A percentile compares a stretch with the other conserved stretches of the same genome.
Conservation (phyloP, 23 tunicate species). For the Styela plicata region DNA sequence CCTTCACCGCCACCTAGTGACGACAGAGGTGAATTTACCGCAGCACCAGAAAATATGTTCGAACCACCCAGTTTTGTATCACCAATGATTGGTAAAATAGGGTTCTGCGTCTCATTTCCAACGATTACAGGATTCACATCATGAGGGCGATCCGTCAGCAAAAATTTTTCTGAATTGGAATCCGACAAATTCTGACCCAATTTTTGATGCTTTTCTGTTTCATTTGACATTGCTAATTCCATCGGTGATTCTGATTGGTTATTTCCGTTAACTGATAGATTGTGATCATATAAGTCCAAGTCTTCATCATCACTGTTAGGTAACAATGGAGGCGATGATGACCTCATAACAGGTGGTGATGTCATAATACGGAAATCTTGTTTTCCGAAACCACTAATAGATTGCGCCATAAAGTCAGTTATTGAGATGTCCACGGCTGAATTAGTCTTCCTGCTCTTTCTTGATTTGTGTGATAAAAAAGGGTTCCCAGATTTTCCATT, state of each 20-base stretch:
- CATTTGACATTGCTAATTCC: background rate
- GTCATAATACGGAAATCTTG: background rate
- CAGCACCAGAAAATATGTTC: background rate
- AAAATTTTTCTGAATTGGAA: background rate
- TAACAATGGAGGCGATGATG: background rate
- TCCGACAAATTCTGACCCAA: background rate
- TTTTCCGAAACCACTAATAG: slow-evolving; percentile 1
- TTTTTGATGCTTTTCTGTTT: background rate
- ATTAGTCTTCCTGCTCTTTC: background rate
- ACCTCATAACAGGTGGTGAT: background rate
- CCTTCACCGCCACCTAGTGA: background rate
- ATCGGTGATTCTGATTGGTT: background rate
- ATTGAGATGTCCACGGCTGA: background rate
- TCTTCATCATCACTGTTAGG: background rate
- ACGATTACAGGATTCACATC: background rate
- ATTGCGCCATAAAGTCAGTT: slow-evolving; percentile 6
- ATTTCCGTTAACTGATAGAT: background rate
- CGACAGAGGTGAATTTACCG: background rate
- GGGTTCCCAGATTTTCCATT: background rate
- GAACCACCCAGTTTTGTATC: too few relatives aligned
- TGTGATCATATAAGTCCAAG: background rate
- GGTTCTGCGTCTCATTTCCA: background rate
- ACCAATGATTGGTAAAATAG: background rate
- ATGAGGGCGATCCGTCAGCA: background rate
- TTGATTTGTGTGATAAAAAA: background rate